These are phyloP conservation scores for Daktulosphaira vitifoliae DNA, from an alignment of 1,140 invertebrate species.

Conservation along the genomic window DNA sequence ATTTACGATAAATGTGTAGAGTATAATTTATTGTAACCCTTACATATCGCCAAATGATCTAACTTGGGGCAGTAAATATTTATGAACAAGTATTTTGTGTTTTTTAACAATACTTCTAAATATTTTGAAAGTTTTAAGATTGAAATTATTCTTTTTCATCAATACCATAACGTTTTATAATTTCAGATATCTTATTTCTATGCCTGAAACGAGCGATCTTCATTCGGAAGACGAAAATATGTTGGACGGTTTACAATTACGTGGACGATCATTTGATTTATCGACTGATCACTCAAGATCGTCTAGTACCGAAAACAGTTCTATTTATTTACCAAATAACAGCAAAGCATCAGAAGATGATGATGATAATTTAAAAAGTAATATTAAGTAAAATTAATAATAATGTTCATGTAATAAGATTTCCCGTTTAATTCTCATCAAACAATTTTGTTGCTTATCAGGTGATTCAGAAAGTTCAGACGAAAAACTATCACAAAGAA, in stretches of 20 bases:
- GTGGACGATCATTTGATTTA: conserved; percentile 19
- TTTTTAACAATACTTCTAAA: too few relatives aligned
- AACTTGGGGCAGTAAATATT: too few relatives aligned
- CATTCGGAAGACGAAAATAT: conserved; percentile 18
- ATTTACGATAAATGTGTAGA: too few relatives aligned
- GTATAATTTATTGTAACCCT: too few relatives aligned
- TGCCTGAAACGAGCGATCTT: neutral
- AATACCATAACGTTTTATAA: too few relatives aligned
- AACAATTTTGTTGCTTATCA: neutral
- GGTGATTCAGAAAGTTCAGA: conserved; percentile 18
- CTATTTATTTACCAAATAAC: conserved; percentile 1
- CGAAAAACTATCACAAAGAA: neutral
- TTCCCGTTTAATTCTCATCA: too few relatives aligned
- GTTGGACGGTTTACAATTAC: conserved; percentile 19
- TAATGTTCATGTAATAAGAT: too few relatives aligned
- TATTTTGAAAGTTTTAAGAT: too few relatives aligned
- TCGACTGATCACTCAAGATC: conserved; percentile 10
- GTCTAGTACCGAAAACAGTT: conserved; percentile 7
- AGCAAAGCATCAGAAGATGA: conserved; percentile 12
- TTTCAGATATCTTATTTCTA: conserved; percentile 9
- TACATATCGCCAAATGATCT: too few relatives aligned
- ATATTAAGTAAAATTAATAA: neutral
- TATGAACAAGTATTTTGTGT: too few relatives aligned
- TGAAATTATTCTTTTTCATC: too few relatives aligned
- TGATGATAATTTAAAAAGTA: conserved; percentile 18